Evolutionary conservation across 1,140 invertebrate genomes (phyloP), one percentile per base, ranked within the genome.

Genomic region (Adelges cooleyi): DNA sequence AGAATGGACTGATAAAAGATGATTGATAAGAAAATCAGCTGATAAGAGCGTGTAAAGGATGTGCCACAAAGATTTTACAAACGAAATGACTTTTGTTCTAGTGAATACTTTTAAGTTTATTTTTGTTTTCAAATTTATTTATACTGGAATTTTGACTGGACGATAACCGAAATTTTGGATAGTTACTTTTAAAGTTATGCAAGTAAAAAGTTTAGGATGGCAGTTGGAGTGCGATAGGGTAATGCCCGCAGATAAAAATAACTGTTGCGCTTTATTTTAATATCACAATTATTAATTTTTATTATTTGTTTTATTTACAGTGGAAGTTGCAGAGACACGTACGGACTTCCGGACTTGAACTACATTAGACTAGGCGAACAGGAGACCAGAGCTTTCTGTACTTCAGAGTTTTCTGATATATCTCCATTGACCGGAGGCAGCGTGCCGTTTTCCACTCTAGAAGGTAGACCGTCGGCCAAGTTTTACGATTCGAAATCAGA

Each of bases 321-420:
- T 76, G 89, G 87, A 2, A 86, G 88, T 1, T 98, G 95, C 73
- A 81, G 87, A 42, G 85, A 90, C 42, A 96, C 90, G 0, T 99
- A 96, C 72, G 83, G 82, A 6, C 73, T 96, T 25, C 85, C 86
- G 1, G 89, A 94, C 65, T 82, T 79, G 2, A 79, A 80, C 10
- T 82, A 84, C 46, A 84, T 87, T 0, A 78, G 80, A 13, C 75
- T 81, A 13, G 85, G 84, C 0, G 83, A 86, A 49, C 84, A 87
- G 52, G 90, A 94, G 74, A 91, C 91, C 0, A 79, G 86, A 51
- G 92, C 95, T 0, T 80, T 98, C 3, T 99, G 96, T 73, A 95
- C 90, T 2, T 89, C 91, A 25, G 94, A 98, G 73, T 98, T 92
- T 76, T 96, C 92, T 8, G 95, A 98, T 73, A 97, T 99, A 70